Evolutionary conservation across 2,113 vertebrate species (phyloP), one percentile per base, ranked within the genome.

Genomic region (Platysternon megacephalum): DNA sequence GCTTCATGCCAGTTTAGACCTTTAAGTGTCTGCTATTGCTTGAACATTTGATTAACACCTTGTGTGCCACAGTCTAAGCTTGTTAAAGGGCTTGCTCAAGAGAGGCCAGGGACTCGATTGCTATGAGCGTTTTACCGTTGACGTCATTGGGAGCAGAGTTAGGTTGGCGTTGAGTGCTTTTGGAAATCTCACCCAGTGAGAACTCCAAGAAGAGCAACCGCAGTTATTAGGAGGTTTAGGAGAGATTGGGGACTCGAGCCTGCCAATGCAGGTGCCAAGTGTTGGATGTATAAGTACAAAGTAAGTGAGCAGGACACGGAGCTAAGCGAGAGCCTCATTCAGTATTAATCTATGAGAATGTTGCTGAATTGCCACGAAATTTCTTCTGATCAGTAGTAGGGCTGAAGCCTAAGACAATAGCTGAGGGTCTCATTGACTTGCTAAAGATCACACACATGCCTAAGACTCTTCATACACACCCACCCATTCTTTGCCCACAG

Each of bases 11-110:
- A 1, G 5, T 51, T 81, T n/a, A 82, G 74, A 88, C 3, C 4
- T 74, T 78, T 48, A 39, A 16, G 42, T 35, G 78, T 52, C 44
- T 93, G 82, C 35, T 2, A 2, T 1, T 14, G 52, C 22, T 35
- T 21, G 22, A 2, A 32, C 2, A 56, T 29, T 28, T 8, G 9
- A 0, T 1, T 21, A n/a, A 35, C 9, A 17, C 28, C 0, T 19
- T 44, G 53, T 3, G 0, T 0, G 5, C 6, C 72, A 48, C n/a
- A 12, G 84, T 1, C 39, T 21, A 8, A 55, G 12, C 48, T 91
- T 58, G 17, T 24, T 51, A 3, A 84, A 48, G 61, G 5, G 14
- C 56, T 72, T 32, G 53, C 87, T 87, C 44, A 24, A 83, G 86
- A 81, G 51, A 52, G 44, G 49, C 56, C 35, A 78, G 28, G 16